Conservation (phyloP, 2,888 invertebrate genomes). For the Drosophila recens region DNA sequence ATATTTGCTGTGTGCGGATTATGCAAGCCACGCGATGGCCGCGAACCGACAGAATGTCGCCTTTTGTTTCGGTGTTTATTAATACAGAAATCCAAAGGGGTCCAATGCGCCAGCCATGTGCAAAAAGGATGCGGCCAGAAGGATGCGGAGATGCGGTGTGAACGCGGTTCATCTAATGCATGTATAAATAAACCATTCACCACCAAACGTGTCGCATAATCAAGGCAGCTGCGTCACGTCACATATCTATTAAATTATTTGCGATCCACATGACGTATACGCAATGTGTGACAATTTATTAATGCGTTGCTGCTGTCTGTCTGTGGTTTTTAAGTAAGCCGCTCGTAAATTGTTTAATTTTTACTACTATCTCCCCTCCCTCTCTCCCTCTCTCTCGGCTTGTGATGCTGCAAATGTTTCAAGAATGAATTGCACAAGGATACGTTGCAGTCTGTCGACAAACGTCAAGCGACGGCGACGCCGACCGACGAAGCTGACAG, state of each 20-base stretch:
- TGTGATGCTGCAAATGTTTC: constrained; percentile 37
- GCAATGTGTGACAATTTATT: constrained; percentile 19
- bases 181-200: constrained; percentile 27
- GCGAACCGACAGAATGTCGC: constrained; percentile 23
- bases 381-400: neutral
- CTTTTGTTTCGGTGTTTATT: constrained; percentile 38
- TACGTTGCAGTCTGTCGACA: constrained; percentile 26
- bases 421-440: constrained; percentile 22
- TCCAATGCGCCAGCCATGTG: constrained; percentile 4
- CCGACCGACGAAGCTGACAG: constrained; percentile 54
- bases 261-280: constrained; percentile 32
- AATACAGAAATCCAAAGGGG: constrained; percentile 31
- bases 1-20: constrained; percentile 26
- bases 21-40: constrained; percentile 50
- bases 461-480: constrained; percentile 58
- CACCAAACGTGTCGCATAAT: constrained; percentile 3
- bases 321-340: constrained; percentile 6
- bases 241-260: constrained; percentile 26
- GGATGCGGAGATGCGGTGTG: neutral
- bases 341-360: constrained; percentile 13
- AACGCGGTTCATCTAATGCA: constrained; percentile 21
- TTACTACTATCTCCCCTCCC: neutral
- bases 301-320: constrained; percentile 3
- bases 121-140: constrained; percentile 6
- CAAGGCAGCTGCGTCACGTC: constrained; percentile 25